These are phyloP conservation scores for Ascidia mentula DNA, from an alignment of 23 tunicate genomes.

Conservation along the genomic window DNA sequence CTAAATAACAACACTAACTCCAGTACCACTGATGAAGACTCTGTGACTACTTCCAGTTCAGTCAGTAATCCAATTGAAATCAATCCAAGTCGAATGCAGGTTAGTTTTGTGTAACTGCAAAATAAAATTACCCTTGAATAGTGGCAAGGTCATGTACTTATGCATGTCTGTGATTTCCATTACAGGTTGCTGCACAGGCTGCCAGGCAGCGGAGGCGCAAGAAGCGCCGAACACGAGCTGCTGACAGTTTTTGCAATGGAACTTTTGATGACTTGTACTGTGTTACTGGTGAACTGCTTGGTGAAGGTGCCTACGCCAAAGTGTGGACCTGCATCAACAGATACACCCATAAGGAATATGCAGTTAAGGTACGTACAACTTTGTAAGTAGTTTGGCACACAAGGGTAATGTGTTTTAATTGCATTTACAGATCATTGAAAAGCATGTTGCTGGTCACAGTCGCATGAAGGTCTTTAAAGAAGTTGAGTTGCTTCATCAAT, in stretches of 20 bases:
- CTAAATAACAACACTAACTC: conserved; percentile 21
- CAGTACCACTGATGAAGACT: conserved; percentile 17
- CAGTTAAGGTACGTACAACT: conserved; percentile 74
- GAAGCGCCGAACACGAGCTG: conserved; percentile 91
- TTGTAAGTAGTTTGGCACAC: background rate
- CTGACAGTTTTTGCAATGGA: conserved; percentile 92
- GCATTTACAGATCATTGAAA: conserved; percentile 75
- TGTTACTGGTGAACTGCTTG: conserved; percentile 69
- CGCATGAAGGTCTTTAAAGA: conserved; percentile 91
- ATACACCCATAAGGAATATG: conserved; percentile 93
- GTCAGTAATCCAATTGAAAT: conserved; percentile 86
- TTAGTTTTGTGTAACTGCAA: conserved; percentile 6
- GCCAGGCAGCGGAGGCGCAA: conserved; percentile 87
- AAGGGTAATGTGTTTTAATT: background rate
- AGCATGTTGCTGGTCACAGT: conserved; percentile 93
- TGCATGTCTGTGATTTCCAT: too few species aligned
- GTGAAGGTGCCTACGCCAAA: conserved; percentile 98
- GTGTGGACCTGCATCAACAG: conserved; percentile 93
- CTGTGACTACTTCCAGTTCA: background rate
- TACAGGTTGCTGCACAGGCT: conserved; percentile 68
- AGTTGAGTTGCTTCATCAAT: conserved; percentile 93
- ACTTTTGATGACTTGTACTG: conserved; percentile 92
- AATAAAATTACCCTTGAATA: too few species aligned
- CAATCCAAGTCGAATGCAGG: conserved; percentile 62
- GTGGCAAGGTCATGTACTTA: too few species aligned